Evolutionary conservation across 2,797 vertebrate genomes (phyloP), one percentile per base, ranked within the genome.

Genomic region (Acanthopagrus latus): DNA sequence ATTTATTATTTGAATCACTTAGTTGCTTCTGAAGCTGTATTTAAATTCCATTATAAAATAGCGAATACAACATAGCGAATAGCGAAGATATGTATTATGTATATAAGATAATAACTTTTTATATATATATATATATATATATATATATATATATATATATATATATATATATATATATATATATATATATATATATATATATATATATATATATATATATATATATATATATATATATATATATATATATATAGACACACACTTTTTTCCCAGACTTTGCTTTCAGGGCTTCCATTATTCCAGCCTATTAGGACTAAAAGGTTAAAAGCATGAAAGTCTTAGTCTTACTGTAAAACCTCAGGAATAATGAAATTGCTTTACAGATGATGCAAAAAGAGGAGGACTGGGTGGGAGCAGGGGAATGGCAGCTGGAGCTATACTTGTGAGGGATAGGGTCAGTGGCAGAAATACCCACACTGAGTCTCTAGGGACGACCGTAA

Each of bases 391-490:
- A 73, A 70, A 70, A 65, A 59, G 14, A 17, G 68, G 44, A 55
- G 76, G 57, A 43, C 20, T 5, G 7, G 21, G 38, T 38, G 38
- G 41, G 60, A 67, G 81, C 72, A 58, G 21, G 77, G 74, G 64
- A 56, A 41, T 75, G 83, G 81, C 84, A 88, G 91, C 85, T 86
- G 86, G 89, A 89, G 70, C 58, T 76, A 66, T 71, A 78, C 71
- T 76, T 46, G 83, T 82, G 83, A 90, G 67, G 82, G 91, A 92
- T 86, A 91, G 87, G 92, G 92, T 92, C 92, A 92, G 72, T 71
- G 86, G 88, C 87, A 91, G 84, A 91, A 92, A 92, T 90, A 91
- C 86, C 88, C 79, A 88, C 78, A 86, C 46, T n/a, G 60, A 62
- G 63, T 86, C 90, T 87, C 85, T 7, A 7, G 62, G 83, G 92